Conservation (phyloP, 1,140 invertebrate genomes). For the Drosophila varians region DNA sequence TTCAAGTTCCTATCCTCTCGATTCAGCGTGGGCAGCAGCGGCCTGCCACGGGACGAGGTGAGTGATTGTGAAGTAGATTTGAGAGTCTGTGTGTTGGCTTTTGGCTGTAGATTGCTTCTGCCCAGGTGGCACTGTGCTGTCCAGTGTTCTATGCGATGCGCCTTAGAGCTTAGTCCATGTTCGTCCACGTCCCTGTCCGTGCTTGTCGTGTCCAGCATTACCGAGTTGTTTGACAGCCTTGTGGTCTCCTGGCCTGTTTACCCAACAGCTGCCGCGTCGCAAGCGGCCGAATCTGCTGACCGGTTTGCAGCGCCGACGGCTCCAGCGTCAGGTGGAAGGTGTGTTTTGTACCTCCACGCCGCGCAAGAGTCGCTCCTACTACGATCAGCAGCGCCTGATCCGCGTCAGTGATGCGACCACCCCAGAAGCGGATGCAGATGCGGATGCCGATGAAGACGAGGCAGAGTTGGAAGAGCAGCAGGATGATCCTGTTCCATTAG, state of each 20-base stretch:
- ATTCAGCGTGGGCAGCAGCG: slow-evolving; percentile 68
- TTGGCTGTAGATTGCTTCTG: neutral
- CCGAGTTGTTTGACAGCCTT: neutral
- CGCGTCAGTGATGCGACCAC: slow-evolving; percentile 2
- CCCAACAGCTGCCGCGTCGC: slow-evolving; percentile 34
- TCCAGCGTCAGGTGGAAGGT: slow-evolving; percentile 19
- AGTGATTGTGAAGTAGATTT: slow-evolving; percentile 28
- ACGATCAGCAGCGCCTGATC: slow-evolving; percentile 54
- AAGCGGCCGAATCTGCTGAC: slow-evolving; percentile 32
- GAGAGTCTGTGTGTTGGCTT: slow-evolving; percentile 30
- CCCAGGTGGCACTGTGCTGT: neutral
- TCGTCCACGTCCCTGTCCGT: neutral
- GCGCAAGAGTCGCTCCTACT: slow-evolving; percentile 63
- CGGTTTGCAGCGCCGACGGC: slow-evolving; percentile 40
- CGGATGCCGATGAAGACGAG: neutral
- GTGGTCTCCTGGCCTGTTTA: neutral
- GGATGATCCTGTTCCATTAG: no score
- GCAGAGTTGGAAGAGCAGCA: neutral
- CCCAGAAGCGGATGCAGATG: neutral
- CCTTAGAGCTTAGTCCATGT: neutral
- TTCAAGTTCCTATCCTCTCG: slow-evolving; percentile 75
- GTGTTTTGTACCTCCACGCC: slow-evolving; percentile 67
- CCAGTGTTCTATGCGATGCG: neutral
- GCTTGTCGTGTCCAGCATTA: neutral
- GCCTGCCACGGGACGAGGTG: slow-evolving; percentile 64